phyloP scores from a whole-genome alignment of 2,797 vertebrate species.

The Sebastolobus altivelis region DNA sequence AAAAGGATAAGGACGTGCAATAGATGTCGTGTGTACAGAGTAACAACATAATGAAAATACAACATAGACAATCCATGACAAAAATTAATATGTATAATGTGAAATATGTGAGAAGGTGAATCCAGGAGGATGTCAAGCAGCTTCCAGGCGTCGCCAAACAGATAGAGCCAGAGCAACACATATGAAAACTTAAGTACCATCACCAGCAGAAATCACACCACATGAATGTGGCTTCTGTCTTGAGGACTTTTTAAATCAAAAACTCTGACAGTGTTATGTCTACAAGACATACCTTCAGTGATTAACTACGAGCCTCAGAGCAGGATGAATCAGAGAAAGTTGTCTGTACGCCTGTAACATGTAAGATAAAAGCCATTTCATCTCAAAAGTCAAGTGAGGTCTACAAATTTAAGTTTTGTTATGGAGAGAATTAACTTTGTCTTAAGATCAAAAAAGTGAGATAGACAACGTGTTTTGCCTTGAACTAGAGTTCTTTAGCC shows the following conservation, averaged over 20 bases:
- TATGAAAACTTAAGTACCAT: constrained; percentile 1
- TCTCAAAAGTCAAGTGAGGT: constrained; percentile 15
- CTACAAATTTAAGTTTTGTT: constrained; percentile 54
- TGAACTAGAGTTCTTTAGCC: constrained; percentile 39
- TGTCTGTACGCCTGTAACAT: background rate
- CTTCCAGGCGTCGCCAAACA: too few relatives aligned
- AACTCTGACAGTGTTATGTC: constrained; percentile 55
- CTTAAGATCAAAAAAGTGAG: constrained; percentile 5
- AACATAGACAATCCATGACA: too few relatives aligned
- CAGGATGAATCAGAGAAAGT: constrained; percentile 20
- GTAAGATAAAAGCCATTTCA: constrained; percentile 44
- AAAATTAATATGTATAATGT: too few relatives aligned
- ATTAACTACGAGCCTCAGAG: constrained; percentile 25
- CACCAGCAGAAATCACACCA: background rate
- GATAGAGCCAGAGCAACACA: too few relatives aligned
- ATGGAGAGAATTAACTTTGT: constrained; percentile 40
- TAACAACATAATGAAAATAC: too few relatives aligned
- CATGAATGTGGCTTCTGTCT: background rate
- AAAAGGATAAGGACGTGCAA: too few relatives aligned
- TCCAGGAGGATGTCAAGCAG: too few relatives aligned
- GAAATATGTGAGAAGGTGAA: too few relatives aligned
- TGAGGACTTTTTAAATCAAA: constrained; percentile 44
- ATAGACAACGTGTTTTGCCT: constrained; percentile 53
- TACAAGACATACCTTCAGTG: constrained; percentile 29
- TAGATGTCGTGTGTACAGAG: too few relatives aligned